Percentiles rank a stretch among this genome's conserved stretches.
These are phyloP conservation scores for Ptyas mucosa DNA, from an alignment of 2,113 vertebrate genomes.

Conservation along the genomic window DNA sequence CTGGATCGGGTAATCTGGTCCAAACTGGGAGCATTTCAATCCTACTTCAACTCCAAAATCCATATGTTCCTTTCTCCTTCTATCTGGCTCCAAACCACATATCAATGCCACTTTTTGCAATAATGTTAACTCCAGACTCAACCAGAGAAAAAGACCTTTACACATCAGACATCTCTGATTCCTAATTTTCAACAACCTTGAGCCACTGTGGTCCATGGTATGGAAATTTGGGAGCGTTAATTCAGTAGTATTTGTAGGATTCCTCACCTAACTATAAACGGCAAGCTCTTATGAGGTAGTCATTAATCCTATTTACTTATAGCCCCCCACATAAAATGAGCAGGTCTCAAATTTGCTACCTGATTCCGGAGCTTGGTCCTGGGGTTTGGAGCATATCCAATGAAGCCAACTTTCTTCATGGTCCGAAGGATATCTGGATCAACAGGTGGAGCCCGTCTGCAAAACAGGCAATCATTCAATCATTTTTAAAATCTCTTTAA, in stretches of 20 bases:
- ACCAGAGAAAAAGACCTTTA: too few species aligned
- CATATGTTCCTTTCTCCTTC: not conserved
- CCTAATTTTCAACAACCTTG: not conserved
- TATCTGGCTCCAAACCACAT: not conserved
- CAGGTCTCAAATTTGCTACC: constrained; percentile 60
- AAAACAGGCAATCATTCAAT: constrained; percentile 6
- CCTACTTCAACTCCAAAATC: not conserved
- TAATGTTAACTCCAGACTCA: not conserved
- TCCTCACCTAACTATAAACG: not conserved
- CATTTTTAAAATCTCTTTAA: not conserved
- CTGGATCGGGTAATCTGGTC: too few species aligned
- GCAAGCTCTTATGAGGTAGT: not conserved
- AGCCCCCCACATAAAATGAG: not conserved
- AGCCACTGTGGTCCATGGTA: not conserved
- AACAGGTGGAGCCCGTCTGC: constrained; percentile 86
- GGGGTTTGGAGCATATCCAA: constrained; percentile 94
- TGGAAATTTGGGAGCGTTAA: not conserved
- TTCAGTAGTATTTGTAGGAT: not conserved
- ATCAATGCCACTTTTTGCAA: not conserved
- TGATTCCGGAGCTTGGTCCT: constrained; percentile 91
- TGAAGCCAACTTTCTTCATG: constrained; percentile 98
- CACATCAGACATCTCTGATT: not conserved
- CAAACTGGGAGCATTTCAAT: too few species aligned
- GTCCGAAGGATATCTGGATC: constrained; percentile 93
- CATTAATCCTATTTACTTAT: not conserved